Conservation (phyloP, 2,797 vertebrate genomes). For the Poecilia picta region DNA sequence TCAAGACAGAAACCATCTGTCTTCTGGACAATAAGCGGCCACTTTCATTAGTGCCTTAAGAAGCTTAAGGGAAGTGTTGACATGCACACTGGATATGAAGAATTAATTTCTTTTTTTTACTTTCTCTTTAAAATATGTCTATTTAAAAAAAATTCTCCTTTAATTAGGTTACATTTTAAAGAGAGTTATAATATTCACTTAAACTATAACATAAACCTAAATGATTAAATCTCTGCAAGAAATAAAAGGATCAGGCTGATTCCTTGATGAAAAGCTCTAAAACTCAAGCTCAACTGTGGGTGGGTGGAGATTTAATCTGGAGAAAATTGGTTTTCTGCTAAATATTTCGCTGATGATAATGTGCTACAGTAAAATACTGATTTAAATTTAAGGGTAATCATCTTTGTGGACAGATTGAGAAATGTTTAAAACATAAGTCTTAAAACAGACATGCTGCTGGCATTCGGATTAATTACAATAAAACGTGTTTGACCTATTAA, state of each 20-base stretch:
- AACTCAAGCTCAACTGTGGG: neutral
- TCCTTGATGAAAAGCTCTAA: neutral
- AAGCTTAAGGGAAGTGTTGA: conserved; percentile 73
- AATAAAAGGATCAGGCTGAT: neutral
- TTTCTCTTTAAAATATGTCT: neutral
- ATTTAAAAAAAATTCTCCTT: neutral
- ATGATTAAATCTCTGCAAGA: neutral
- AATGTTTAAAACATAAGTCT: neutral
- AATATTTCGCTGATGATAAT: neutral
- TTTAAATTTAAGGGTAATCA: neutral
- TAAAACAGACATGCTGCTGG: too few relatives aligned
- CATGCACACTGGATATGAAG: conserved; percentile 26
- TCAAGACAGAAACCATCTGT: conserved; percentile 83
- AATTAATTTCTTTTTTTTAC: neutral
- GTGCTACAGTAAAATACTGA: neutral
- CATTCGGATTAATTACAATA: neutral
- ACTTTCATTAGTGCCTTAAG: conserved; percentile 80
- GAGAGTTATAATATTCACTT: neutral
- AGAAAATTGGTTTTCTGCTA: neutral
- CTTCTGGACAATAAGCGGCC: conserved; percentile 68
- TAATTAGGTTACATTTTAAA: neutral
- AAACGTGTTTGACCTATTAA: neutral
- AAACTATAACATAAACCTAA: neutral
- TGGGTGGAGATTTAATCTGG: neutral
- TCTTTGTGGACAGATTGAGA: neutral